These are phyloP conservation scores for Cinclus cinclus DNA, from an alignment of 2,113 vertebrate species.

Conservation along the genomic window DNA sequence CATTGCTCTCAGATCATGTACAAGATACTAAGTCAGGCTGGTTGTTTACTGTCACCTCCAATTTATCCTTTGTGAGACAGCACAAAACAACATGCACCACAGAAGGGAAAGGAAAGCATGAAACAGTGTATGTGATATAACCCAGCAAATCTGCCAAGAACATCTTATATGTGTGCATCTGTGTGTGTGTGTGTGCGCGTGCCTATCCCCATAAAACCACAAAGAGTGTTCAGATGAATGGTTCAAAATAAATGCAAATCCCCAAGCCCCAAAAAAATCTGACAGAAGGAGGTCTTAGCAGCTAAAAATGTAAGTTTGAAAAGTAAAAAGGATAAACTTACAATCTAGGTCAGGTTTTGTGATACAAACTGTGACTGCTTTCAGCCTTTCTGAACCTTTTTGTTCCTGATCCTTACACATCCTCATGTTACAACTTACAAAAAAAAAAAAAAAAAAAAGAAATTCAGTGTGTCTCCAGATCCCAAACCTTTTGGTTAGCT, in stretches of 20 bases:
- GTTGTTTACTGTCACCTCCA: slow-evolving; percentile 36
- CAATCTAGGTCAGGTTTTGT: slow-evolving; percentile 8
- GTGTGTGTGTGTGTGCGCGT: neutral
- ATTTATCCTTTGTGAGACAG: neutral
- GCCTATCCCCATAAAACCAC: neutral
- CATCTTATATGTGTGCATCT: accelerated
- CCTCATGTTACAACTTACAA: neutral
- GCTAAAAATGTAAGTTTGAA: neutral
- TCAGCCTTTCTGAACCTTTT: neutral
- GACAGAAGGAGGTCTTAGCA: neutral
- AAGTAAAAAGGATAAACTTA: neutral
- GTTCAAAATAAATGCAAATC: neutral
- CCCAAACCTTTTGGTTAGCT: neutral
- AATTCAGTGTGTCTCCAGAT: neutral
- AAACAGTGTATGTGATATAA: neutral
- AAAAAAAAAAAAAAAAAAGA: neutral
- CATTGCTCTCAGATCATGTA: neutral
- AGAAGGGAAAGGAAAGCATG: neutral
- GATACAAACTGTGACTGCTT: neutral
- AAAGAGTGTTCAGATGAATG: neutral
- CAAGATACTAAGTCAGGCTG: neutral
- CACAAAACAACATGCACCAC: neutral
- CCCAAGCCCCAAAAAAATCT: neutral
- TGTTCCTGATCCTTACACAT: neutral
- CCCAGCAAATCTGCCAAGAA: neutral